These are phyloP conservation scores for Lymantria dispar DNA, from an alignment of 2,888 invertebrate genomes.

Conservation along the genomic window DNA sequence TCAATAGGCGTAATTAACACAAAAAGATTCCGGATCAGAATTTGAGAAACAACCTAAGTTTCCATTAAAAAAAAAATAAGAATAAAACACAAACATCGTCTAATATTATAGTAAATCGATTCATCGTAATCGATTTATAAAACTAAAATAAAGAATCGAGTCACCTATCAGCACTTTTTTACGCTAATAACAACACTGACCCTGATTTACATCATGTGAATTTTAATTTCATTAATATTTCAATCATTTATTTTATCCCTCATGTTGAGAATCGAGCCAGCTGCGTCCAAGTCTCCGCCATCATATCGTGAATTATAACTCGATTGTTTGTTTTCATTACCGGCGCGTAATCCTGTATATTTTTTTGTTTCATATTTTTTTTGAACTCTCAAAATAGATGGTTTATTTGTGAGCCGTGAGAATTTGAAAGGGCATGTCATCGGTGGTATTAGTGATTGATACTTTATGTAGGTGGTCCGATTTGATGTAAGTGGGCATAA, in stretches of 20 bases:
- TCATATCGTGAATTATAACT: conserved; percentile 53
- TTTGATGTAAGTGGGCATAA: conserved; percentile 6
- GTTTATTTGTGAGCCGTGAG: conserved; percentile 67
- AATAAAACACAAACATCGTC: no score
- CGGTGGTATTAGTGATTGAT: conserved; percentile 42
- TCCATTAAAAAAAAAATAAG: no score
- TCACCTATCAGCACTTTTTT: no score
- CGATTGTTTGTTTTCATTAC: conserved; percentile 66
- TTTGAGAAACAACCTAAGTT: no score
- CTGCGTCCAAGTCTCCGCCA: conserved; percentile 24
- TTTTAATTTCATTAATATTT: conserved; percentile 30
- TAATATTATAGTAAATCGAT: no score
- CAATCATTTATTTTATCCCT: conserved; percentile 25
- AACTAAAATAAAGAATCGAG: no score
- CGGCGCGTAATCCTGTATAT: conserved; percentile 56
- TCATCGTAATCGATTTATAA: no score
- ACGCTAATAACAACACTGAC: background rate
- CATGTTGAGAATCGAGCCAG: conserved; percentile 27
- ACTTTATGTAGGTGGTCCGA: conserved; percentile 40
- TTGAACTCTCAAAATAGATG: conserved; percentile 58
- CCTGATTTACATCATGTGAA: conserved; percentile 18
- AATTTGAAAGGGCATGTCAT: conserved; percentile 62
- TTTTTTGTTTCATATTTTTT: conserved; percentile 59
- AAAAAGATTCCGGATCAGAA: no score
- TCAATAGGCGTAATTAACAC: no score